A percentile compares a stretch with the other conserved stretches of the same genome.
Evolutionary conservation across 2,113 vertebrate species (phyloP).

Genomic region (Orycteropus afer): DNA sequence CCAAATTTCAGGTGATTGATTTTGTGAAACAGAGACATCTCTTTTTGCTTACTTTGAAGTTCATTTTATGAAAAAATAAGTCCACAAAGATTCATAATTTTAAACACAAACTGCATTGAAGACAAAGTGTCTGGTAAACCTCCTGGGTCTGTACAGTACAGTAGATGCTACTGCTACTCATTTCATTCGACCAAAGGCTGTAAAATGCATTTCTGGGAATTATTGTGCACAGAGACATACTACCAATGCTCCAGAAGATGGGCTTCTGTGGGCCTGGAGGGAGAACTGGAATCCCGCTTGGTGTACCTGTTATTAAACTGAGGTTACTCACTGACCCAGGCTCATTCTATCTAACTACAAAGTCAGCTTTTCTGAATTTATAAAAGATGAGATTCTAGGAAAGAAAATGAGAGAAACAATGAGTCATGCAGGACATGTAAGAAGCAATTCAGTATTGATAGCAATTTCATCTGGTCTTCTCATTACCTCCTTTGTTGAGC

Average conservation of each 20-base stretch:
- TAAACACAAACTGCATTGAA: constrained; percentile 55
- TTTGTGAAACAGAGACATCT: constrained; percentile 19
- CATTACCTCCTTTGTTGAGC: not conserved
- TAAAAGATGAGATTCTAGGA: constrained; percentile 23
- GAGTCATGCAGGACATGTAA: constrained; percentile 47
- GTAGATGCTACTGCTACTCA: too few relatives aligned
- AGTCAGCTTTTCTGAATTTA: constrained; percentile 18
- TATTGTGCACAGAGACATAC: not conserved
- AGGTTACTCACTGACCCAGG: not conserved
- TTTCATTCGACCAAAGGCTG: constrained; percentile 37
- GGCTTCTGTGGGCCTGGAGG: not conserved
- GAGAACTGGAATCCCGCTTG: not conserved
- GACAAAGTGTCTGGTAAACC: constrained; percentile 36
- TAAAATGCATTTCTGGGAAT: constrained; percentile 52
- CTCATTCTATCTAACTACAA: not conserved
- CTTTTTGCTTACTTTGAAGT: constrained; percentile 35
- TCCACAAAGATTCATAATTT: constrained; percentile 55
- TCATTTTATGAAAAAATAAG: constrained; percentile 66
- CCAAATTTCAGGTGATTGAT: constrained; percentile 14
- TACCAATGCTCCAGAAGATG: not conserved
- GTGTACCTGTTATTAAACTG: not conserved
- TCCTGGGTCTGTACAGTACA: constrained; percentile 62
- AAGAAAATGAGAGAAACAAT: constrained; percentile 64
- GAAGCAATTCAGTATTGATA: constrained; percentile 52
- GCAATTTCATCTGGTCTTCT: constrained; percentile 25